These are phyloP conservation scores for Heteronetta atricapilla DNA, from an alignment of 2,113 vertebrate species.

Conservation along the genomic window DNA sequence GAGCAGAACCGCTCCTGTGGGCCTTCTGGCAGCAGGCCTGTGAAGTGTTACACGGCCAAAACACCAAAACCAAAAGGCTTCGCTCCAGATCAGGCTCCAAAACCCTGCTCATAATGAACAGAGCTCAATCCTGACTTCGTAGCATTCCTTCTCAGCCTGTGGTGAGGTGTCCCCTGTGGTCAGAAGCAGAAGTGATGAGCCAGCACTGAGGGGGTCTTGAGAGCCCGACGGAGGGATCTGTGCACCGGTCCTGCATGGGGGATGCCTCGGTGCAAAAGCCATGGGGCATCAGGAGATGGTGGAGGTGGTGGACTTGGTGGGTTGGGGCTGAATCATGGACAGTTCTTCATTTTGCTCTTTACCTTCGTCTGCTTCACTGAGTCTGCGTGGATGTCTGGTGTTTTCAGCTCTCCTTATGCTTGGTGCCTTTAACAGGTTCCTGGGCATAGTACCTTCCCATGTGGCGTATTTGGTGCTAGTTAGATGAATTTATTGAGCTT, in stretches of 20 bases:
- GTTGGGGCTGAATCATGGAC: neutral
- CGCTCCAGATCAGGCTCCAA: neutral
- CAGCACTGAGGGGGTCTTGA: neutral
- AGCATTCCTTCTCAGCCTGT: neutral
- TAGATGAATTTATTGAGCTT: neutral
- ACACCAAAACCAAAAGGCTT: neutral
- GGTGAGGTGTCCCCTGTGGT: neutral
- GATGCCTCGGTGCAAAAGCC: neutral
- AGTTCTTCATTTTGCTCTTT: neutral
- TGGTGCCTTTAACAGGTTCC: neutral
- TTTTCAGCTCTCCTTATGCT: neutral
- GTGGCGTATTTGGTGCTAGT: neutral
- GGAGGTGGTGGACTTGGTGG: neutral
- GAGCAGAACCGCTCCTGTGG: neutral
- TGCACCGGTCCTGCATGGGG: fast-evolving
- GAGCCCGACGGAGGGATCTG: neutral
- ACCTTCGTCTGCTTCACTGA: neutral
- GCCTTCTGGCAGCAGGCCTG: neutral
- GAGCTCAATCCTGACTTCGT: neutral
- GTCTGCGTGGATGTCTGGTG: neutral
- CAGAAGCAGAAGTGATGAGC: neutral
- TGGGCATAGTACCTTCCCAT: neutral
- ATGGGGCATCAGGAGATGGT: neutral
- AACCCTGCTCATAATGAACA: neutral
- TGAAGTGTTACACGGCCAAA: neutral